Conservation (phyloP, 2,113 vertebrate species). For the Ramphastos sulfuratus region DNA sequence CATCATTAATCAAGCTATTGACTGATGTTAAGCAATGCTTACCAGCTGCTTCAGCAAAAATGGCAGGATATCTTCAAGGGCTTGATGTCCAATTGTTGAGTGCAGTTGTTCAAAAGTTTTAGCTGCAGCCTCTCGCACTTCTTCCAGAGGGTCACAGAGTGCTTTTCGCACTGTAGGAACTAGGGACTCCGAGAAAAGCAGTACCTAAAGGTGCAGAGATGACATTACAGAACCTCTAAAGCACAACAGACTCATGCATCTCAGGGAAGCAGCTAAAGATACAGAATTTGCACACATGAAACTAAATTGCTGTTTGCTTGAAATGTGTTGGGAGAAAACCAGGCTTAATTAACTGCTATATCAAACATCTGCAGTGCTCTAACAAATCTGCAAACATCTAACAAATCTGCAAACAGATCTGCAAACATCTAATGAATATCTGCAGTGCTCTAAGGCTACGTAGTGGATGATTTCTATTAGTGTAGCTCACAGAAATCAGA, state of each 20-base stretch:
- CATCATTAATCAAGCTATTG: background rate
- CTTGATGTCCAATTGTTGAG: constrained; percentile 95
- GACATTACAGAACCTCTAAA: background rate
- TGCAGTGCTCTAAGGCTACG: background rate
- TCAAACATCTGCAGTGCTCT: background rate
- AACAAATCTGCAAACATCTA: no score
- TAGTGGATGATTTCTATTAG: background rate
- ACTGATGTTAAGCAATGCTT: constrained; percentile 37
- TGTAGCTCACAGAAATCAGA: background rate
- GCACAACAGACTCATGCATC: accelerated
- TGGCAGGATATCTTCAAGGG: constrained; percentile 95
- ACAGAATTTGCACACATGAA: background rate
- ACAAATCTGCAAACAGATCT: no score
- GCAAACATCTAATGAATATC: no score
- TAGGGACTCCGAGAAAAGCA: constrained; percentile 95
- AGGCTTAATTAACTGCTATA: background rate
- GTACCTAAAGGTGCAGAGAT: constrained; percentile 77
- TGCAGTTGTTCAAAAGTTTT: constrained; percentile 99
- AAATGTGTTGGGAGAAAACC: background rate
- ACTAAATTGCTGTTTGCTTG: background rate
- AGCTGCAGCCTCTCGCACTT: constrained; percentile 94
- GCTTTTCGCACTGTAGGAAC: constrained; percentile 96
- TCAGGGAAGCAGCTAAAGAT: background rate
- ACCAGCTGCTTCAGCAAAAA: constrained; percentile 94
- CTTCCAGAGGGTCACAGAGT: constrained; percentile 94